Evolutionary conservation across 2,797 vertebrate species (phyloP).

Genomic region (Pygocentrus nattereri): DNA sequence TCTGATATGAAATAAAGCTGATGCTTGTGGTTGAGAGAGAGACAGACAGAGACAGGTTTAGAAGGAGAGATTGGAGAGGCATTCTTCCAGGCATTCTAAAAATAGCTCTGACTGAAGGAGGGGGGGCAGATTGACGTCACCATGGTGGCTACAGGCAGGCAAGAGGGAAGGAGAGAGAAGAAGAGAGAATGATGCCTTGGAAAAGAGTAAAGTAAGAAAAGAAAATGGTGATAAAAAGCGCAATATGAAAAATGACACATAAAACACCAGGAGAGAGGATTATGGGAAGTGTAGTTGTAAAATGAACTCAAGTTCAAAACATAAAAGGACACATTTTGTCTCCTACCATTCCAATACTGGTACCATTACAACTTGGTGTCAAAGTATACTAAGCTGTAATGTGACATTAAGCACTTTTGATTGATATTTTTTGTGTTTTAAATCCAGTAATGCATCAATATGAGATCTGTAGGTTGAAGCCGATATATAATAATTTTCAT

Average conservation of each 20-base stretch:
- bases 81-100: constrained; percentile 63
- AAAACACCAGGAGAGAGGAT: background rate
- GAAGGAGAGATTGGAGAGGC: constrained; percentile 50
- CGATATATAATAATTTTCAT: too few relatives aligned
- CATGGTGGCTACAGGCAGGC: constrained; percentile 53
- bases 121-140: constrained; percentile 64
- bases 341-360: too few relatives aligned
- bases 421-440: too few relatives aligned
- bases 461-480: too few relatives aligned
- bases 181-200: constrained; percentile 33
- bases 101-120: constrained; percentile 56
- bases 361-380: too few relatives aligned
- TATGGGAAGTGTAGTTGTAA: background rate
- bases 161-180: background rate
- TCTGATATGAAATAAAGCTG: constrained; percentile 50
- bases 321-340: too few relatives aligned
- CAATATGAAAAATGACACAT: background rate
- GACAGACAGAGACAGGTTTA: constrained; percentile 30
- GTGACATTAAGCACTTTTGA: too few relatives aligned
- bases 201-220: constrained; percentile 21
- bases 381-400: too few relatives aligned
- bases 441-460: too few relatives aligned
- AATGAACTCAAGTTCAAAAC: too few relatives aligned
- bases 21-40: constrained; percentile 9
- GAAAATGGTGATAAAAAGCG: constrained; percentile 16